Percentiles rank a stretch among this genome's conserved stretches.
Conservation (phyloP, 2,797 vertebrate genomes). For the Bovichtus variegatus region DNA sequence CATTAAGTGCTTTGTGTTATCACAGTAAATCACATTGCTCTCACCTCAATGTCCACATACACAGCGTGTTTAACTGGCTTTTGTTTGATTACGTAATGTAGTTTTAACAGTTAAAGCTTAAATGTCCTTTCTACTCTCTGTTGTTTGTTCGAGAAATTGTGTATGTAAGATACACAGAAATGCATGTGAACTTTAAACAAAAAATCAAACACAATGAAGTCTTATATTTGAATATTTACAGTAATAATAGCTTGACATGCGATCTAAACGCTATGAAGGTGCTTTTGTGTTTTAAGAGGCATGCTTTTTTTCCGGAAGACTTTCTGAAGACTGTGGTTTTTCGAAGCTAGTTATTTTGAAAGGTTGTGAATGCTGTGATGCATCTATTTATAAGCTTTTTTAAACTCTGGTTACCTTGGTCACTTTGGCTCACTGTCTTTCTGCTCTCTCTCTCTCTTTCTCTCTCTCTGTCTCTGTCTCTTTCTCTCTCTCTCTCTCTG, state of each 20-base stretch:
- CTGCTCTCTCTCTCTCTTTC: too few relatives aligned
- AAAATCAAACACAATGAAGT: background rate
- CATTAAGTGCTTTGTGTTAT: background rate
- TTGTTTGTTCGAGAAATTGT: background rate
- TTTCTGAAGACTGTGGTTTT: constrained; percentile 25
- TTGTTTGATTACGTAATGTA: background rate
- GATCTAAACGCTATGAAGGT: background rate
- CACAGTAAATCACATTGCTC: background rate
- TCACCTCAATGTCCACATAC: background rate
- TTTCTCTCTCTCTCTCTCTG: constrained; percentile 7
- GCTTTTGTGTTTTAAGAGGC: background rate
- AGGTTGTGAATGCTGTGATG: constrained; percentile 15
- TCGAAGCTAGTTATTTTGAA: constrained; percentile 20
- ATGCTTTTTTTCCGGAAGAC: background rate
- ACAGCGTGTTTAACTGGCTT: background rate
- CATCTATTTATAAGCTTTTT: constrained; percentile 32
- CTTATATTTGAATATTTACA: background rate
- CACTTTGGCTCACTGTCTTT: background rate
- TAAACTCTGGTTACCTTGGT: background rate
- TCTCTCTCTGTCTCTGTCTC: too few relatives aligned
- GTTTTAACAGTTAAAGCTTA: background rate
- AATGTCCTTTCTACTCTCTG: background rate
- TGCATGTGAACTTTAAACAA: background rate
- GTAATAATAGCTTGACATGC: background rate
- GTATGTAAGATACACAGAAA: background rate